Evolutionary conservation across 2,888 invertebrate species (phyloP).

Genomic region (Malachius bipustulatus): DNA sequence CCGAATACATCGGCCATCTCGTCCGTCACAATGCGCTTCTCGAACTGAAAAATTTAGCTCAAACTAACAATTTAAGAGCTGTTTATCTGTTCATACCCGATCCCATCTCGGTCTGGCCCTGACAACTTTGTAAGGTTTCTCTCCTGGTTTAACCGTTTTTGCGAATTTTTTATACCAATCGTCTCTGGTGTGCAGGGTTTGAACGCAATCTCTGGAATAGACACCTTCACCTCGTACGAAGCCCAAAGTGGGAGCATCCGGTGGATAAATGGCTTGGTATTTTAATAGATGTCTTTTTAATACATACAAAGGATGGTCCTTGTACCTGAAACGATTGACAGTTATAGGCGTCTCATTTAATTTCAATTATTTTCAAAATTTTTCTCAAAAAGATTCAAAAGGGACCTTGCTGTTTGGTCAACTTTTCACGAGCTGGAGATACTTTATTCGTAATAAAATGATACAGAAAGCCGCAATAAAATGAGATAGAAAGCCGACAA

Average conservation of each 20-base stretch:
- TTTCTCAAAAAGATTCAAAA: too few relatives aligned
- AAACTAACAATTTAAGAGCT: too few relatives aligned
- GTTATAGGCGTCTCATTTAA: too few relatives aligned
- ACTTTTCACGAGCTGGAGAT: too few relatives aligned
- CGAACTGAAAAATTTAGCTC: too few relatives aligned
- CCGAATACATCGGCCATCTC: slow-evolving; percentile 80
- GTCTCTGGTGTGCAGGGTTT: slow-evolving; percentile 78
- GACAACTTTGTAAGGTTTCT: slow-evolving; percentile 75
- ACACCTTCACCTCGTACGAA: slow-evolving; percentile 76
- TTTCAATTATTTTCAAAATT: too few relatives aligned
- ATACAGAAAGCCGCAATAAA: too few relatives aligned
- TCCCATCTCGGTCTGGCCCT: neutral
- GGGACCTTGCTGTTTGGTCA: too few relatives aligned
- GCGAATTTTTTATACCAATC: slow-evolving; percentile 90
- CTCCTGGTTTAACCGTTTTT: slow-evolving; percentile 85
- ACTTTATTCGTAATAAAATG: too few relatives aligned
- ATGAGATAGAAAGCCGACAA: too few relatives aligned
- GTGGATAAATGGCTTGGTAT: slow-evolving; percentile 91
- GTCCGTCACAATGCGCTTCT: slow-evolving; percentile 53
- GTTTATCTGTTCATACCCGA: too few relatives aligned
- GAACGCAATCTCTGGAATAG: slow-evolving; percentile 80
- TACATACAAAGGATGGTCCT: slow-evolving; percentile 90
- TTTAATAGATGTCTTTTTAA: slow-evolving; percentile 83
- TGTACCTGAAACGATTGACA: slow-evolving; percentile 62
- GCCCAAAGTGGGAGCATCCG: slow-evolving; percentile 71